Conservation (phyloP, 2,888 invertebrate genomes). For the Tanaodytes sp. region DNA sequence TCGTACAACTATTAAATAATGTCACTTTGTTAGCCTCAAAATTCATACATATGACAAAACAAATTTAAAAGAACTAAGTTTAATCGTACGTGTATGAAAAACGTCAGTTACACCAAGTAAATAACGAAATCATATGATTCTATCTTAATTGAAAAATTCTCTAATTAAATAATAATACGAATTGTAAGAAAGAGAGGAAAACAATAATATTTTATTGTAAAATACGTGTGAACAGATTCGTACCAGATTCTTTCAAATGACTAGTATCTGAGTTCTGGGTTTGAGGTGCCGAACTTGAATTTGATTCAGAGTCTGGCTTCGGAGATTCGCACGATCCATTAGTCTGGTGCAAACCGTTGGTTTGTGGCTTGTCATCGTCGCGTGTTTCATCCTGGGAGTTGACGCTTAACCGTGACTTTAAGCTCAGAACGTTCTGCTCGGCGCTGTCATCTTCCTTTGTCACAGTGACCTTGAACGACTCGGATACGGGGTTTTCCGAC, state of each 20-base stretch:
- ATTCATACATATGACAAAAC: too few relatives aligned
- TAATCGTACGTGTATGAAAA: too few relatives aligned
- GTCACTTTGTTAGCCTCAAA: too few relatives aligned
- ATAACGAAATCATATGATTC: too few relatives aligned
- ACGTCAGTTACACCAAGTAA: too few relatives aligned
- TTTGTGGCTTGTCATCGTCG: constrained; percentile 57
- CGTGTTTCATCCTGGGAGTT: constrained; percentile 56
- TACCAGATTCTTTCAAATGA: constrained; percentile 67
- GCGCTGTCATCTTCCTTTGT: neutral
- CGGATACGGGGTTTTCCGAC: neutral
- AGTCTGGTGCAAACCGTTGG: constrained; percentile 66
- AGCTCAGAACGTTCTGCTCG: constrained; percentile 60
- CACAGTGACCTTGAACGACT: constrained; percentile 16
- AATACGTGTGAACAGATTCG: neutral
- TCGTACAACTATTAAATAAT: too few relatives aligned
- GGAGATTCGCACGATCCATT: constrained; percentile 66
- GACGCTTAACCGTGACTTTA: constrained; percentile 67
- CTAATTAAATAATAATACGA: neutral
- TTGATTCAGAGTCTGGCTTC: constrained; percentile 56
- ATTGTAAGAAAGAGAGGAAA: constrained; percentile 3
- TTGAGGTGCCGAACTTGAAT: constrained; percentile 54
- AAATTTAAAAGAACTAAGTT: too few relatives aligned
- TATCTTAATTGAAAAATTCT: too few relatives aligned
- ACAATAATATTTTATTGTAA: neutral
- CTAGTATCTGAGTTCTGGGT: constrained; percentile 66